Percentiles rank a stretch among this genome's conserved stretches.
These are phyloP conservation scores for Xenopus tropicalis DNA, from an alignment of 2,113 vertebrate species.

Conservation along the genomic window UCB_Xtro_10.0 CM004444.2:129549501-129550000, in stretches of 20 bases:
- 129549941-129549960: too few species aligned
- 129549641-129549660: background rate
- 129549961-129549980: too few species aligned
- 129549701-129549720: too few species aligned
- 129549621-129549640: background rate
- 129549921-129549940: too few species aligned
- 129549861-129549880: too few species aligned
- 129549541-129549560: background rate
- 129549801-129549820: too few species aligned
- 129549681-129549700: conserved; percentile 14
- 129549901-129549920: too few species aligned
- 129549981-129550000: too few species aligned
- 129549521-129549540: conserved; percentile 7
- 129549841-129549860: too few species aligned
- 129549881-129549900: too few species aligned
- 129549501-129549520: background rate
- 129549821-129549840: too few species aligned
- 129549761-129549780: background rate
- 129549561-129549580: background rate
- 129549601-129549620: conserved; percentile 27
- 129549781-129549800: too few species aligned
- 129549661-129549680: conserved; percentile 1
- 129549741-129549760: background rate
- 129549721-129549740: background rate
- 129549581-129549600: background rate